Percentiles rank a stretch among this genome's conserved stretches.
These are phyloP conservation scores for Procavia capensis DNA, from an alignment of 2,113 vertebrate genomes.

Conservation along the genomic window DNA sequence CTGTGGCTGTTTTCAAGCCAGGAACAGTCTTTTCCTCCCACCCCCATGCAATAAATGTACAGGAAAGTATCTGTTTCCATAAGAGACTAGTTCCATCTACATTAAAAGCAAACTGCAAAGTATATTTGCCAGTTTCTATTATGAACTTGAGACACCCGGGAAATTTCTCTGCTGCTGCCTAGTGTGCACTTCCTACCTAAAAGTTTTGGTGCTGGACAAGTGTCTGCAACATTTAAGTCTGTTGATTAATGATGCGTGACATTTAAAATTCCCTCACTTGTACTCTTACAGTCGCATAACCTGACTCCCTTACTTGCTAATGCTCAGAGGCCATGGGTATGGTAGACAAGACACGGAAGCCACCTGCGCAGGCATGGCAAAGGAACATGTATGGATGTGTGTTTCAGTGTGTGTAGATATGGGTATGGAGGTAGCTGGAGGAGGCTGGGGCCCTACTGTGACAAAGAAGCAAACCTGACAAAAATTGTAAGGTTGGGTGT, in stretches of 20 bases:
- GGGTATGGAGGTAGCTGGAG: background rate
- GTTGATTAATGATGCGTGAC: constrained; percentile 1
- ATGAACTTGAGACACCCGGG: constrained; percentile 43
- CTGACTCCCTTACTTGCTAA: background rate
- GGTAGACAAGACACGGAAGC: background rate
- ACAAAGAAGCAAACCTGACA: background rate
- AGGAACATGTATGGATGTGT: background rate
- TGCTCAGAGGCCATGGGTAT: background rate
- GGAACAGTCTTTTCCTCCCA: background rate
- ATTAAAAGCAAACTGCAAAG: constrained; percentile 55
- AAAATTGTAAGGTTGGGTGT: background rate
- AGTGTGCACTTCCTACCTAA: constrained; percentile 10
- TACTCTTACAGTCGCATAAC: background rate
- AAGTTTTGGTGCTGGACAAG: constrained; percentile 19
- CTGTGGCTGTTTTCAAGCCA: constrained; percentile 18
- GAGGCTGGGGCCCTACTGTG: background rate
- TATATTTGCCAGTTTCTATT: constrained; percentile 6
- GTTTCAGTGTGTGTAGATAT: no score
- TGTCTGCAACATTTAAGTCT: background rate
- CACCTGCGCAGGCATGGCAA: background rate
- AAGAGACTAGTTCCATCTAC: background rate
- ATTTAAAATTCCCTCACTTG: constrained; percentile 40
- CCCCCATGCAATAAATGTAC: background rate
- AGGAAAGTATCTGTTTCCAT: constrained; percentile 61
- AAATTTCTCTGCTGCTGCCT: constrained; percentile 2